phyloP scores from a whole-genome alignment of 2,113 vertebrate genomes.

The Morone chrysops region DNA sequence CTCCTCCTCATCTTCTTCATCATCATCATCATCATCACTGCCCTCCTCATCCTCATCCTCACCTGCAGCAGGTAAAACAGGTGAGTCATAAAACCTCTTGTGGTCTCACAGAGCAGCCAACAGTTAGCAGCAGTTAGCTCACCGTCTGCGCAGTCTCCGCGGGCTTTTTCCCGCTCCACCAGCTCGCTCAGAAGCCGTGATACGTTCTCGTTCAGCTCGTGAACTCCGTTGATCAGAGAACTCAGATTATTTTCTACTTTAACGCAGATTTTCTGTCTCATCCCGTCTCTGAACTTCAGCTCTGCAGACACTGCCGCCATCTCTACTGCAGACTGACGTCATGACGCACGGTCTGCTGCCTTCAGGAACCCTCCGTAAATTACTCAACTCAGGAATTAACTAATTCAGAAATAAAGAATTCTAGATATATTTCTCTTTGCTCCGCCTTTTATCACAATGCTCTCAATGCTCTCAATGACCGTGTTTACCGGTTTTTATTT shows the following conservation, averaged over 20 bases:
- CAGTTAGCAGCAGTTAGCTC: slow-evolving; percentile 11
- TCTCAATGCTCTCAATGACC: no score
- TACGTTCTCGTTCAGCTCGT: slow-evolving; percentile 53
- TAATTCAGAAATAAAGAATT: no score
- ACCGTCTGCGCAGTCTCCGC: slow-evolving; percentile 37
- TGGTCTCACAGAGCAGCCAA: neutral
- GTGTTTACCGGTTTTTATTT: no score
- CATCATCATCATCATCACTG: slow-evolving; percentile 62
- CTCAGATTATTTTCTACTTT: slow-evolving; percentile 58
- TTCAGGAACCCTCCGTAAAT: neutral
- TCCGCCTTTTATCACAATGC: no score
- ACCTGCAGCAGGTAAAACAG: slow-evolving; percentile 50
- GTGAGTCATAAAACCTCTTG: neutral
- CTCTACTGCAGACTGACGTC: neutral
- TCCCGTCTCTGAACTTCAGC: slow-evolving; percentile 70
- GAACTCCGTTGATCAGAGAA: slow-evolving; percentile 59
- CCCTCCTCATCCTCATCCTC: slow-evolving; percentile 66
- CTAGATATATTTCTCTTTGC: no score
- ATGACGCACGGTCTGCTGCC: neutral
- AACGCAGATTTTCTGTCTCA: slow-evolving; percentile 53
- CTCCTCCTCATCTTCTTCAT: no score
- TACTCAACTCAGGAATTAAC: no score
- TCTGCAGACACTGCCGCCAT: slow-evolving; percentile 72
- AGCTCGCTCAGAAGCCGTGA: slow-evolving; percentile 75
- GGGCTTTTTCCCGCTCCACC: slow-evolving; percentile 68